Conservation (phyloP, 1,140 invertebrate species). For the Sesamia nonagrioides region DNA sequence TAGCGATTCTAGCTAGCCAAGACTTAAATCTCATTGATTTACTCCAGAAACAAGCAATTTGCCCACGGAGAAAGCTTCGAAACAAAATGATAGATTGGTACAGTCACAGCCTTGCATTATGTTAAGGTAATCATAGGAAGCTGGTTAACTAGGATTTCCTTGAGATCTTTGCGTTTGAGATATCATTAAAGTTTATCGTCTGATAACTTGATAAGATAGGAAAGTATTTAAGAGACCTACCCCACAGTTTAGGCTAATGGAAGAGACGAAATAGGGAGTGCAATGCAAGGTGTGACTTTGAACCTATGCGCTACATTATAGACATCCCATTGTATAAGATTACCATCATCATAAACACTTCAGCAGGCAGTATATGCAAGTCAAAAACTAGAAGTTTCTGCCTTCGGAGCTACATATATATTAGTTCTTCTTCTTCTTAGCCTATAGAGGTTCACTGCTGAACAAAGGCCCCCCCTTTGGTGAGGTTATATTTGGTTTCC, state of each 20-base stretch:
- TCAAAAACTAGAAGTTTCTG: too few relatives aligned
- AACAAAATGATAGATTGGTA: conserved; percentile 26
- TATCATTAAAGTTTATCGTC: neutral
- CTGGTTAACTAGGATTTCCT: conserved; percentile 2
- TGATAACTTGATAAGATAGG: neutral
- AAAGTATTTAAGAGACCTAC: neutral
- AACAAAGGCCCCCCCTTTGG: too few relatives aligned
- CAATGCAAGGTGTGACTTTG: too few relatives aligned
- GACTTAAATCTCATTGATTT: neutral
- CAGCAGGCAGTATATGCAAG: too few relatives aligned
- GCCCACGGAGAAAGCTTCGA: conserved; percentile 11
- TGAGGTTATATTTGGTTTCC: too few relatives aligned
- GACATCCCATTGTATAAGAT: too few relatives aligned
- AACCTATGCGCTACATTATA: too few relatives aligned
- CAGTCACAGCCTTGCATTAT: conserved; percentile 26
- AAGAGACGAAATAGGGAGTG: too few relatives aligned
- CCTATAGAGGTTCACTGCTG: too few relatives aligned
- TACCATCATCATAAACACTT: too few relatives aligned
- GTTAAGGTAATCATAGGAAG: conserved; percentile 33
- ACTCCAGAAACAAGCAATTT: conserved; percentile 8
- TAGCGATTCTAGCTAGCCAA: neutral
- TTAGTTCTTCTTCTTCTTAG: too few relatives aligned
- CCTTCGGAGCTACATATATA: too few relatives aligned
- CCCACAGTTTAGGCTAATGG: neutral
- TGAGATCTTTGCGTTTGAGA: conserved; percentile 8